Conservation (phyloP, 2,797 vertebrate genomes). For the Crypturellus tataupa region DNA sequence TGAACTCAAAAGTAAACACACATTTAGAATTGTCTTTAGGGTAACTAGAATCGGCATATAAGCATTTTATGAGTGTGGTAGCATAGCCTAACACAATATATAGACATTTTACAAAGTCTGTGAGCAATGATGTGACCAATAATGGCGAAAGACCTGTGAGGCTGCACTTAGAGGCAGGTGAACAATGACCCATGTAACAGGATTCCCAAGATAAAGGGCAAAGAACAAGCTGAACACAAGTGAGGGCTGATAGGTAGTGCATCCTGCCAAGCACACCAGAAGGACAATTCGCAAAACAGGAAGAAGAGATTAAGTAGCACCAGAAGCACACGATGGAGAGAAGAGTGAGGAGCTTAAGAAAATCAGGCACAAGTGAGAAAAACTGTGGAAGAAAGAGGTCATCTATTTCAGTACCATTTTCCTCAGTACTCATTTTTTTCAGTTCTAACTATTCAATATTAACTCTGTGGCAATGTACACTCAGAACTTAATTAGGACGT, state of each 20-base stretch:
- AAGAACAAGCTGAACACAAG: not conserved
- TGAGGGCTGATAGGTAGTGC: not conserved
- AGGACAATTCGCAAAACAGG: not conserved
- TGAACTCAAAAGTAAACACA: not conserved
- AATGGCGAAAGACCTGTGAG: not conserved
- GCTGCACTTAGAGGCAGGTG: not conserved
- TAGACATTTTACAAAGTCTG: not conserved
- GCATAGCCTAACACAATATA: not conserved
- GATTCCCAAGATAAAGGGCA: not conserved
- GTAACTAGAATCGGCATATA: not conserved
- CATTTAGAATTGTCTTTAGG: not conserved
- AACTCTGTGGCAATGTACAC: not conserved
- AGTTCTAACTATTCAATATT: not conserved
- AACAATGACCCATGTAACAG: not conserved
- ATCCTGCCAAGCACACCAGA: not conserved
- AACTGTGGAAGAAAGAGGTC: not conserved
- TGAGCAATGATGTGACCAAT: not conserved
- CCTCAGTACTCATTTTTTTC: not conserved
- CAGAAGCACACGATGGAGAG: not conserved
- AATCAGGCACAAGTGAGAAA: not conserved
- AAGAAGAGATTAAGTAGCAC: not conserved
- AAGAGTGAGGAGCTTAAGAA: not conserved
- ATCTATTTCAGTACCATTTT: not conserved
- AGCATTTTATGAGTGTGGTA: not conserved
- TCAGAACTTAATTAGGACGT: not conserved